Percentiles rank a stretch among this genome's conserved stretches.
These are phyloP conservation scores for Drosophila hydei DNA, from an alignment of 1,140 invertebrate genomes.

Conservation along the genomic window DNA sequence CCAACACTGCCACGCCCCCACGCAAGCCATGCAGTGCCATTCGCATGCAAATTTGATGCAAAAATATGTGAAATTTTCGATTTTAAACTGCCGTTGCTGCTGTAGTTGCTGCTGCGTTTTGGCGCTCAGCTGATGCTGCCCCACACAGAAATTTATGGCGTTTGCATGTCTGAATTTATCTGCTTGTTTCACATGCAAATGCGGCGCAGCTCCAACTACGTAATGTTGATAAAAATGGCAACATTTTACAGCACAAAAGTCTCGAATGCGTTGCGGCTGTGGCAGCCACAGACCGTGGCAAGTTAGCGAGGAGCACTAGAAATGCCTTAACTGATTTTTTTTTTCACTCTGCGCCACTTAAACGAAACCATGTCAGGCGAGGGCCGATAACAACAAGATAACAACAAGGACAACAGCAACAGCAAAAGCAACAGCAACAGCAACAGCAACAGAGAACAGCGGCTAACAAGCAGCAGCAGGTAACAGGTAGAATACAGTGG, in stretches of 20 bases:
- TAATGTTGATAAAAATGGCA: constrained; percentile 81
- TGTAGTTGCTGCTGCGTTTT: constrained; percentile 33
- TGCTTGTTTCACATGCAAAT: constrained; percentile 82
- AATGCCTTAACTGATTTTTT: constrained; percentile 74
- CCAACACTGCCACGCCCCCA: not conserved
- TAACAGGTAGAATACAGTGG: constrained; percentile 27
- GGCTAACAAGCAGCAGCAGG: constrained; percentile 18
- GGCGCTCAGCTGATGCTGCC: constrained; percentile 18
- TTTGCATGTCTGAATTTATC: constrained; percentile 81
- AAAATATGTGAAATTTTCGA: constrained; percentile 81
- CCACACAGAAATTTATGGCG: constrained; percentile 71
- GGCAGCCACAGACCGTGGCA: constrained; percentile 49
- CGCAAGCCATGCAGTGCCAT: constrained; percentile 6
- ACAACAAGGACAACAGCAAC: constrained; percentile 1
- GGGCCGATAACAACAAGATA: constrained; percentile 19
- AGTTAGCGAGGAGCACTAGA: constrained; percentile 41
- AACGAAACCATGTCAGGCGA: constrained; percentile 71
- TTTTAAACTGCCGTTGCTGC: constrained; percentile 55
- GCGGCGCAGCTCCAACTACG: constrained; percentile 65
- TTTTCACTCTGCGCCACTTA: constrained; percentile 39
- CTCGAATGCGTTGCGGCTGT: not conserved
- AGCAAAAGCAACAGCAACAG: too few species aligned
- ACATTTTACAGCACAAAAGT: constrained; percentile 58
- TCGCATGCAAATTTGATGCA: constrained; percentile 78
- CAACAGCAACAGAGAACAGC: constrained; percentile 5